Evolutionary conservation across 2,113 vertebrate species (phyloP).

Genomic region (Cyanistes caeruleus): DNA sequence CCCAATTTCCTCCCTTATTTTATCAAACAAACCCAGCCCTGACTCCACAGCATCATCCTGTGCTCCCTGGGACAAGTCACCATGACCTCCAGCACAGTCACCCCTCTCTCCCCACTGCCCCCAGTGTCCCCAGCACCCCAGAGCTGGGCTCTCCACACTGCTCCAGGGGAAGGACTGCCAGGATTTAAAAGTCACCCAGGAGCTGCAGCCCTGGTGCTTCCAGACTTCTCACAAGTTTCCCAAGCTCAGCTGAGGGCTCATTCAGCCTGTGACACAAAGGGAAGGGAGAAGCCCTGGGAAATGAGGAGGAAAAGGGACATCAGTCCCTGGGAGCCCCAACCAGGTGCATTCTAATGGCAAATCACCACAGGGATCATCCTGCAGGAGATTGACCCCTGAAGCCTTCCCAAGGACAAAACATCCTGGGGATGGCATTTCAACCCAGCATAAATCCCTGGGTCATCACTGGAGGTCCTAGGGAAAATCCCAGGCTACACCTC

Average conservation of each 20-base stretch:
- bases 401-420: background rate
- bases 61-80: background rate
- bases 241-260: background rate
- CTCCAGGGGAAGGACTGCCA: background rate
- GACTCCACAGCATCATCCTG: rapidly evolving
- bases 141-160: background rate
- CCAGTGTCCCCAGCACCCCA: rapidly evolving
- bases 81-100: rapidly evolving
- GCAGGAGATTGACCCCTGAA: background rate
- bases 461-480: background rate
- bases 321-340: background rate
- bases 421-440: background rate
- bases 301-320: background rate
- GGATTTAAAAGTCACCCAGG: background rate
- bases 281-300: background rate
- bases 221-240: background rate
- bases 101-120: background rate
- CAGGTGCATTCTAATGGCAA: background rate
- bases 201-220: background rate
- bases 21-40: background rate
- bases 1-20: background rate
- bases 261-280: background rate
- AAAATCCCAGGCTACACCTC: background rate
- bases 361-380: background rate
- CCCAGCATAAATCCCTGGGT: background rate